A percentile compares a stretch with the other conserved stretches of the same genome.
Evolutionary conservation across 2,888 invertebrate species (phyloP).

Genomic region (Sphecodes monilicornis): DNA sequence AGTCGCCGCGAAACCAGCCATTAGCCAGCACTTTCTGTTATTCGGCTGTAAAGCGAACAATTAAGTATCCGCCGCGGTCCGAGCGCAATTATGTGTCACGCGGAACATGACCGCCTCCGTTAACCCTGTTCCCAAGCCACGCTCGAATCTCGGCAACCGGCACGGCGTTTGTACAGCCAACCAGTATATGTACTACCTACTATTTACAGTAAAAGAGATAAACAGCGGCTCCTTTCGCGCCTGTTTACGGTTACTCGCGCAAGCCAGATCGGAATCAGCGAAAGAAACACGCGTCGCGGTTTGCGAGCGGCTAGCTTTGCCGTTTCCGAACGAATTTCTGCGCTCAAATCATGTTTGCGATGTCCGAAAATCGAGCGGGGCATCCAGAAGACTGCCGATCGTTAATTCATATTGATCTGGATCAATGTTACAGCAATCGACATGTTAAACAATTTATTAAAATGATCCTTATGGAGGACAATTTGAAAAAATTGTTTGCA

Average conservation of each 20-base stretch:
- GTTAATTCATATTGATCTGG: too few species aligned
- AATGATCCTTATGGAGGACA: too few species aligned
- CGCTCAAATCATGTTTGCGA: slow-evolving; percentile 29
- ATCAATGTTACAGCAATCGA: too few species aligned
- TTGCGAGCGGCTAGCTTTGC: slow-evolving; percentile 13
- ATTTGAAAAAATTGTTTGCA: too few species aligned
- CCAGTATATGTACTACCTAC: slow-evolving; percentile 43
- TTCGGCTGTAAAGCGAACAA: background rate
- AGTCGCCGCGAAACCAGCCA: background rate
- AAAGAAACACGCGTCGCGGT: slow-evolving; percentile 56
- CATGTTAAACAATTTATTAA: too few species aligned
- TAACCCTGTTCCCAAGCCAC: slow-evolving; percentile 48
- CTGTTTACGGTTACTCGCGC: slow-evolving; percentile 59
- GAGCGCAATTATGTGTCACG: slow-evolving; percentile 41
- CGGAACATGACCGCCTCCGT: slow-evolving; percentile 12
- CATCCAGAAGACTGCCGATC: background rate
- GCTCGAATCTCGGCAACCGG: slow-evolving; percentile 56
- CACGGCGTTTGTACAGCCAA: slow-evolving; percentile 17
- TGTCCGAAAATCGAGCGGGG: slow-evolving; percentile 18
- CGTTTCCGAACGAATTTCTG: background rate
- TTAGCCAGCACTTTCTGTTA: background rate
- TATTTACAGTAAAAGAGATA: slow-evolving; percentile 62
- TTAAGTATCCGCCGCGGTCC: slow-evolving; percentile 7
- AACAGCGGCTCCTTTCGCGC: slow-evolving; percentile 65
- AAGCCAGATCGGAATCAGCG: slow-evolving; percentile 59